phyloP scores from a whole-genome alignment of 2,113 vertebrate species.

The Ibidorhyncha struthersii region DNA sequence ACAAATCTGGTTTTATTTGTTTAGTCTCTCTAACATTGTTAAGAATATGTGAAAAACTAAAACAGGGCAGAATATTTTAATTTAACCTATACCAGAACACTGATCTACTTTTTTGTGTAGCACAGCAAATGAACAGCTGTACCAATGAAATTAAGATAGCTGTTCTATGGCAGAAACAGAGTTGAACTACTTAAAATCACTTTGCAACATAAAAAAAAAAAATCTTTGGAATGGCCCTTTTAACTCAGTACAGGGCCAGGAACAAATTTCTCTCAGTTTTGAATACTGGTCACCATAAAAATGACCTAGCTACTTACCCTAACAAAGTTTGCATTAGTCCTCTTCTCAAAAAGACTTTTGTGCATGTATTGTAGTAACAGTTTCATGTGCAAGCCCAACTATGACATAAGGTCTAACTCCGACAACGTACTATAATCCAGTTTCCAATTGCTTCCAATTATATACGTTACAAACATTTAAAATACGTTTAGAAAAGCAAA shows the following conservation, averaged over 20 bases:
- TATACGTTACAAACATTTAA: neutral
- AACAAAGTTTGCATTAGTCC: neutral
- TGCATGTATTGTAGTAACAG: no score
- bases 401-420: neutral
- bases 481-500: neutral
- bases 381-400: neutral
- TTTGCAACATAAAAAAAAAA: neutral
- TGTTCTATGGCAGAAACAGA: neutral
- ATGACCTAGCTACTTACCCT: neutral
- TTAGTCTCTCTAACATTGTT: neutral
- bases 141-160: neutral
- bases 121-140: neutral
- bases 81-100: neutral
- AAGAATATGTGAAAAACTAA: neutral
- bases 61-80: neutral
- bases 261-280: neutral
- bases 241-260: neutral
- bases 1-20: neutral
- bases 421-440: neutral
- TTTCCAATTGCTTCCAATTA: neutral
- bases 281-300: neutral
- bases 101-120: neutral
- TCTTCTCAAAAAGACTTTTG: neutral
- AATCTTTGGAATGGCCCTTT: neutral
- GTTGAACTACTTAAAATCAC: neutral